Conservation (phyloP, 2,113 vertebrate species). For the Syrrhaptes paradoxus region DNA sequence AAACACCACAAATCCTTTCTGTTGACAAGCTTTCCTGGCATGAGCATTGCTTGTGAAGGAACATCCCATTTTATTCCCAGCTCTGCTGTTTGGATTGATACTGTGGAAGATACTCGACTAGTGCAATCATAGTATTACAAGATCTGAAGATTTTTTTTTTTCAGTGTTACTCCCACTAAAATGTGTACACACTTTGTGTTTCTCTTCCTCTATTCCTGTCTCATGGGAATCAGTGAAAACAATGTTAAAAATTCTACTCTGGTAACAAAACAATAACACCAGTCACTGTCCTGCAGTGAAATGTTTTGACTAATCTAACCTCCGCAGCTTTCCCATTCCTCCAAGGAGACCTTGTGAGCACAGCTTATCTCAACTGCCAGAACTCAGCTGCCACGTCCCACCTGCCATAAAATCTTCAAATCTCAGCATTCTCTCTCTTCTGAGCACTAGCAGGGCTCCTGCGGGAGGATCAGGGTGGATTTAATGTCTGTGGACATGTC, state of each 20-base stretch:
- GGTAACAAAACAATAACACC: background rate
- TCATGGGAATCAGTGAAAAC: background rate
- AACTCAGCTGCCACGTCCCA: background rate
- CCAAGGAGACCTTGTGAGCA: background rate
- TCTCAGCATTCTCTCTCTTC: background rate
- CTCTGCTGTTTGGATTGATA: background rate
- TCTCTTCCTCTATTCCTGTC: background rate
- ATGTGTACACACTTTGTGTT: background rate
- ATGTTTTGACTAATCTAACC: constrained; percentile 4
- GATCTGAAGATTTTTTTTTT: background rate
- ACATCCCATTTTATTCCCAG: background rate
- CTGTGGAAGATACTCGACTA: background rate
- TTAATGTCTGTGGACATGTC: background rate
- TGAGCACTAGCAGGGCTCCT: background rate
- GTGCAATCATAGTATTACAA: background rate
- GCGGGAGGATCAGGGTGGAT: background rate
- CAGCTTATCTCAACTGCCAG: constrained; percentile 25
- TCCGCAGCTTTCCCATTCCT: constrained; percentile 7
- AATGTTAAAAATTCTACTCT: background rate
- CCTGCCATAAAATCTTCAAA: background rate
- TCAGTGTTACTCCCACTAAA: background rate
- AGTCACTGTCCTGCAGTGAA: background rate
- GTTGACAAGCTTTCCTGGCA: background rate
- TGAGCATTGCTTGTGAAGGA: background rate
- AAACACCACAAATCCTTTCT: background rate